Conservation (phyloP, 2,888 invertebrate species). For the Nemotelus pantherinus region DNA sequence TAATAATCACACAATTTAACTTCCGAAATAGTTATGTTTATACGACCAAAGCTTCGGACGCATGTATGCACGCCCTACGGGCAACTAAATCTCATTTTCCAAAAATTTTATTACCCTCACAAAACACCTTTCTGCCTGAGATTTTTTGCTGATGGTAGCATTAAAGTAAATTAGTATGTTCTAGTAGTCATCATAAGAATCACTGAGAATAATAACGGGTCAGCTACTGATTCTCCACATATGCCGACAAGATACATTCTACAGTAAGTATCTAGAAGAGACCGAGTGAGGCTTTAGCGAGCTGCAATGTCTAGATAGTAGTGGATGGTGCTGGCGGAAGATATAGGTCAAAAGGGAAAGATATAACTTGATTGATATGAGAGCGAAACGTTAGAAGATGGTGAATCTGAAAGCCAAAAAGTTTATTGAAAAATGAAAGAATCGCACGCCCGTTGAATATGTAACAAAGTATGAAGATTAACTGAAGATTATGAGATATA, state of each 20-base stretch:
- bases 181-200: background rate
- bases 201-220: conserved; percentile 5
- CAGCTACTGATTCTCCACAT: background rate
- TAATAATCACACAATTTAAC: too few relatives aligned
- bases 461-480: too few relatives aligned
- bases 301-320: background rate
- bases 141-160: background rate
- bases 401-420: background rate
- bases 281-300: background rate
- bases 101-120: conserved; percentile 1
- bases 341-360: conserved; percentile 30
- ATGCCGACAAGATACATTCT: too few relatives aligned
- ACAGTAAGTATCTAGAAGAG: too few relatives aligned
- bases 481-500: too few relatives aligned
- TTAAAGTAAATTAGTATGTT: background rate
- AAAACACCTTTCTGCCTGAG: background rate
- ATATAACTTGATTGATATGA: conserved; percentile 26
- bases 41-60: too few relatives aligned
- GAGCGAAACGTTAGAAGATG: background rate
- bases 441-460: too few relatives aligned
- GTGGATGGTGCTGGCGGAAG: background rate
- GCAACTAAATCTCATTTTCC: too few relatives aligned
- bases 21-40: too few relatives aligned
- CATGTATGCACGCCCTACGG: too few relatives aligned
- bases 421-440: too few relatives aligned